Conservation (phyloP, 1,140 invertebrate species). For the Camponotus vicinus region DNA sequence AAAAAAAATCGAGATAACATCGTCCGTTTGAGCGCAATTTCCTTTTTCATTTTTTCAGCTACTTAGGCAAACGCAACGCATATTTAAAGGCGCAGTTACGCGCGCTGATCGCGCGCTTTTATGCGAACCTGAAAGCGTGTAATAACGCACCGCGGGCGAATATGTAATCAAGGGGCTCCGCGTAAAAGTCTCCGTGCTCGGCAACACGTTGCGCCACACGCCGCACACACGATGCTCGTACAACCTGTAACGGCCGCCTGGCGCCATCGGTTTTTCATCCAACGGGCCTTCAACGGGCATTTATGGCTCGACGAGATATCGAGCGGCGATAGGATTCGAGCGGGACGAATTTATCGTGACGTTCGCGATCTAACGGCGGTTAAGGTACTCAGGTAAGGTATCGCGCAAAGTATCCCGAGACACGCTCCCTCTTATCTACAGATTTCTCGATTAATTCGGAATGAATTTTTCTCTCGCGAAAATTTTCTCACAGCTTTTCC, state of each 20-base stretch:
- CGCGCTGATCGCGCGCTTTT: slow-evolving; percentile 58
- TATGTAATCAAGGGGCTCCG: slow-evolving; percentile 66
- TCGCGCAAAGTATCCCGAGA: background rate
- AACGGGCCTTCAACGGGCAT: slow-evolving; percentile 46
- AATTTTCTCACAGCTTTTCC: background rate
- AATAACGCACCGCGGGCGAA: slow-evolving; percentile 69
- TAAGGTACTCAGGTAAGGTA: background rate
- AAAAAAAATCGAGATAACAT: slow-evolving; percentile 6
- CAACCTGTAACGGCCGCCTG: slow-evolving; percentile 75
- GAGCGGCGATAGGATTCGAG: slow-evolving; percentile 57
- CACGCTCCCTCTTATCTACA: background rate
- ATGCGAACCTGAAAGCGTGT: slow-evolving; percentile 67
- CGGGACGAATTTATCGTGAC: slow-evolving; percentile 66
- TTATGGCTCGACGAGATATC: slow-evolving; percentile 63
- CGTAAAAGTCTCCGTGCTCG: slow-evolving; percentile 47
- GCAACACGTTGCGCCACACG: slow-evolving; percentile 43
- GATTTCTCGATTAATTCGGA: background rate
- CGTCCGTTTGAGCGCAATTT: slow-evolving; percentile 49
- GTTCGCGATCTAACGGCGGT: background rate
- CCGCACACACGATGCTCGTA: slow-evolving; percentile 63
- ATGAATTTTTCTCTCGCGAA: background rate
- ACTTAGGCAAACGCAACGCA: slow-evolving; percentile 22
- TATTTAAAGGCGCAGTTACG: slow-evolving; percentile 67
- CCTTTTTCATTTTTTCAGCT: slow-evolving; percentile 15
- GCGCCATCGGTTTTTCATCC: slow-evolving; percentile 76